Conservation (phyloP, 2,797 vertebrate genomes). For the Xiphorhynchus erythropygius region DNA sequence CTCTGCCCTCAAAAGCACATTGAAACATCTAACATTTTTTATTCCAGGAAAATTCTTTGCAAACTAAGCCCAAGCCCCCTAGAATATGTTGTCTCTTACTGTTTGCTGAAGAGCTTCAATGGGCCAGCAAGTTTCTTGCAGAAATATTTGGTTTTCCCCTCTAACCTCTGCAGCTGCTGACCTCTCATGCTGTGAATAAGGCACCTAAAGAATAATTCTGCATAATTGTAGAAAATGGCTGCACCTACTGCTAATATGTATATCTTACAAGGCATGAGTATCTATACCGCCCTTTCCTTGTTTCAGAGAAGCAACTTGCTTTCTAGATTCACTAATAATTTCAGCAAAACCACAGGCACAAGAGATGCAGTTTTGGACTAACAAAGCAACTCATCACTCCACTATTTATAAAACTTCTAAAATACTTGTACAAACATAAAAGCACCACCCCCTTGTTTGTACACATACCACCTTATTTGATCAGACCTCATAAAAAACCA, state of each 20-base stretch:
- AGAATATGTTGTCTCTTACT: background rate
- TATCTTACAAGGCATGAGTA: background rate
- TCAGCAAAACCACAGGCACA: background rate
- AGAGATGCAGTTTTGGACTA: background rate
- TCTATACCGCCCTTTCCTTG: accelerated
- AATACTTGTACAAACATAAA: slow-evolving; percentile 23
- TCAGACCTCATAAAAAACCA: slow-evolving; percentile 54
- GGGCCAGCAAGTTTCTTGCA: background rate
- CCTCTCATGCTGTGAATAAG: background rate
- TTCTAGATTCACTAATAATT: background rate
- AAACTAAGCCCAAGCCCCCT: background rate
- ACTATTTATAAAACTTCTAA: slow-evolving; percentile 6
- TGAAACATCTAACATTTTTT: background rate
- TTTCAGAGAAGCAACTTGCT: background rate
- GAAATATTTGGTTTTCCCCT: background rate
- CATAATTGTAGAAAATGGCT: background rate
- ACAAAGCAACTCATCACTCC: background rate
- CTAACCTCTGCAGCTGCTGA: accelerated
- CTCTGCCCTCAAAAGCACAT: background rate
- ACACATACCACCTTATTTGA: slow-evolving; percentile 51
- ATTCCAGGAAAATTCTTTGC: background rate
- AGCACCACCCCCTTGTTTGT: background rate
- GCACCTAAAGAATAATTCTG: background rate
- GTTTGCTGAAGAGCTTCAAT: background rate
- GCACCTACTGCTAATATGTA: background rate